A percentile compares a stretch with the other conserved stretches of the same genome.
These are phyloP conservation scores for Himalopsyche kuldschensis DNA, from an alignment of 2,888 invertebrate species.

Conservation along the genomic window DNA sequence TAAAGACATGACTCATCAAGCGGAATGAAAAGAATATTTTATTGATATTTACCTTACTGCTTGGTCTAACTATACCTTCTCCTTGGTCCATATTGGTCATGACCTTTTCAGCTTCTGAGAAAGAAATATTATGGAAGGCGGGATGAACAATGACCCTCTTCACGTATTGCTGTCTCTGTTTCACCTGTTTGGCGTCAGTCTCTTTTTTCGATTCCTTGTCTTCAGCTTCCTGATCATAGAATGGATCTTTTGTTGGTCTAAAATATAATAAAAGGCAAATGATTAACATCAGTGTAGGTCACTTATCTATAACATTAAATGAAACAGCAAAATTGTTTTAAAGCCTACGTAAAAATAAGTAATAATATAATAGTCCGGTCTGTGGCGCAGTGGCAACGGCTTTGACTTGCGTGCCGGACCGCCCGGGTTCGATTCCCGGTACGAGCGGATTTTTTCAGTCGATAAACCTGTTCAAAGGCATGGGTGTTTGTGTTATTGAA, in stretches of 20 bases:
- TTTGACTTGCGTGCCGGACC: too few species aligned
- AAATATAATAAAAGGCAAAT: slow-evolving; percentile 39
- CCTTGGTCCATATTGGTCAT: slow-evolving; percentile 94
- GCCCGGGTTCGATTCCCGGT: too few species aligned
- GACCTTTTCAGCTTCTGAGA: slow-evolving; percentile 86
- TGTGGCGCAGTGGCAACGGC: too few species aligned
- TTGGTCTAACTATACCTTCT: slow-evolving; percentile 94
- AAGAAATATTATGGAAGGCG: slow-evolving; percentile 95
- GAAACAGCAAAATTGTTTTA: too few species aligned
- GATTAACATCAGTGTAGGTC: not conserved
- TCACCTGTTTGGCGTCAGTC: slow-evolving; percentile 79
- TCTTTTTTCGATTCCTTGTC: slow-evolving; percentile 78
- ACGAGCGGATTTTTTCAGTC: too few species aligned
- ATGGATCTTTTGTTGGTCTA: slow-evolving; percentile 83
- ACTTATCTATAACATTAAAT: not conserved
- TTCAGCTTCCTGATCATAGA: slow-evolving; percentile 86
- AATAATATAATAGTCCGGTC: too few species aligned
- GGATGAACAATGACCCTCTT: slow-evolving; percentile 98
- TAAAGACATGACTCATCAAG: too few species aligned
- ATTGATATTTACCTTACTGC: slow-evolving; percentile 75
- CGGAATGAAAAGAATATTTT: not conserved
- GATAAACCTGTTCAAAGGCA: too few species aligned
- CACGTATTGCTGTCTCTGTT: slow-evolving; percentile 83
- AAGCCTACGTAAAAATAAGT: too few species aligned
- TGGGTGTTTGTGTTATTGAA: too few species aligned